These are phyloP conservation scores for Platycheirus rosarum DNA, from an alignment of 2,888 invertebrate genomes.

Conservation along the genomic window DNA sequence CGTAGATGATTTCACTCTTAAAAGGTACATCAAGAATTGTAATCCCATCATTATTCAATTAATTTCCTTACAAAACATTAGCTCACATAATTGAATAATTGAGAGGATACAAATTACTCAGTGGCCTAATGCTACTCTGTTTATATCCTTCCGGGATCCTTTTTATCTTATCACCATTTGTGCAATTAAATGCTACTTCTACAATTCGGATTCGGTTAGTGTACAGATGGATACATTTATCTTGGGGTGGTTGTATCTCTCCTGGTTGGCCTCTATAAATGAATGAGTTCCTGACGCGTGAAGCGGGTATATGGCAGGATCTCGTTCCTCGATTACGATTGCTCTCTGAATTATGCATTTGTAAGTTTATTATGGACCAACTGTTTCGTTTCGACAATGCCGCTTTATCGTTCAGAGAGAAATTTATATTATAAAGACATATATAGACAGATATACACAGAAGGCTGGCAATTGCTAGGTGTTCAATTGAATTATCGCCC, in stretches of 20 bases:
- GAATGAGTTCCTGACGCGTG: slow-evolving; percentile 24
- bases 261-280: slow-evolving; percentile 16
- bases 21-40: slow-evolving; percentile 58
- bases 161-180: slow-evolving; percentile 60
- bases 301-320: slow-evolving; percentile 5
- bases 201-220: slow-evolving; percentile 41
- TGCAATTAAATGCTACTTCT: slow-evolving; percentile 64
- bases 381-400: slow-evolving; percentile 26
- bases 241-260: slow-evolving; percentile 5
- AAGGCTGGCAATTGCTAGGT: slow-evolving; percentile 48
- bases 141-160: slow-evolving; percentile 64
- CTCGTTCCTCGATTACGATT: background rate
- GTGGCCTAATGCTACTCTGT: slow-evolving; percentile 61
- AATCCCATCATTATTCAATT: slow-evolving; percentile 69
- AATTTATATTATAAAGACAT: slow-evolving; percentile 8
- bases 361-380: slow-evolving; percentile 58
- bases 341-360: slow-evolving; percentile 59
- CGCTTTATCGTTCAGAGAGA: slow-evolving; percentile 29
- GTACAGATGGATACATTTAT: slow-evolving; percentile 40
- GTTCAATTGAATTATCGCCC: slow-evolving; percentile 72
- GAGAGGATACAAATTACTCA: slow-evolving; percentile 73
- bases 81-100: slow-evolving; percentile 70
- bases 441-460: background rate
- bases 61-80: slow-evolving; percentile 72
- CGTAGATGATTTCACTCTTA: background rate